phyloP scores from a whole-genome alignment of 2,888 invertebrate genomes.

The Xylocampa areola region DNA sequence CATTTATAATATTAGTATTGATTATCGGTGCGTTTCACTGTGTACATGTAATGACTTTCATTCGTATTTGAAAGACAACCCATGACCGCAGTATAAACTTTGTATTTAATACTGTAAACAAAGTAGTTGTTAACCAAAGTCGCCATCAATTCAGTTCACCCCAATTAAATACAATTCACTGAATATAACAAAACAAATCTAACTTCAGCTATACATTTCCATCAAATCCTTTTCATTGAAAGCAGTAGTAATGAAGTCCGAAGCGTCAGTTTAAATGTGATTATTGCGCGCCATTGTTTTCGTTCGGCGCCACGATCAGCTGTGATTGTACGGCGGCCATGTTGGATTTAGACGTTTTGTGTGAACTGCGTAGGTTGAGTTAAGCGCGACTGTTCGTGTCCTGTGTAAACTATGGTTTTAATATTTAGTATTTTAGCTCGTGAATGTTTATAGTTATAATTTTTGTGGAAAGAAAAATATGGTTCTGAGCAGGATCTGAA shows the following conservation, averaged over 20 bases:
- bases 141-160: neutral
- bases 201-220: slow-evolving; percentile 26
- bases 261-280: slow-evolving; percentile 49
- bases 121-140: too few species aligned
- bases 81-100: too few species aligned
- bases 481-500: too few species aligned
- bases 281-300: slow-evolving; percentile 46
- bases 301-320: slow-evolving; percentile 38
- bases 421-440: too few species aligned
- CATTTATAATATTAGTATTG: too few species aligned
- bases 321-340: slow-evolving; percentile 47
- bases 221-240: slow-evolving; percentile 23
- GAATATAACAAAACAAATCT: slow-evolving; percentile 21
- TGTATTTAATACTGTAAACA: too few species aligned
- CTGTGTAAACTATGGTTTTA: slow-evolving; percentile 9
- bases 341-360: slow-evolving; percentile 39
- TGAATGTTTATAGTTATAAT: too few species aligned
- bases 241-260: slow-evolving; percentile 41
- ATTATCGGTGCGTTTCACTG: too few species aligned
- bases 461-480: too few species aligned
- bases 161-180: too few species aligned
- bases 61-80: too few species aligned
- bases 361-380: slow-evolving; percentile 6
- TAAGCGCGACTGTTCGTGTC: slow-evolving; percentile 9
- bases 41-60: too few species aligned